phyloP scores from a whole-genome alignment of 2,113 vertebrate species.

The Acrocephalus kingi region DNA sequence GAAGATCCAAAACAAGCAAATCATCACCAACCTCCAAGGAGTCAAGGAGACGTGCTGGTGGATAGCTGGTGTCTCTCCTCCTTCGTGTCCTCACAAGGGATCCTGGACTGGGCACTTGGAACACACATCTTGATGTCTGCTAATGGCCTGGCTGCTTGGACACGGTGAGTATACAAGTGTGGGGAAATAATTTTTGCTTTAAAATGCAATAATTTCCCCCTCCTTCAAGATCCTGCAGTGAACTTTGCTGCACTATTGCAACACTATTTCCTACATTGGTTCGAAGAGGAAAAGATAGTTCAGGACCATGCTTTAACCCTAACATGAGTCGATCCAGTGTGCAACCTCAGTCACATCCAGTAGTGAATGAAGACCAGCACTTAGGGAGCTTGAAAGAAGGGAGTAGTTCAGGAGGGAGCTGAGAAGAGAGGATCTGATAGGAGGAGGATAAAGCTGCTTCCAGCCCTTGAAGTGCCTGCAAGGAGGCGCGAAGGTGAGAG shows the following conservation, averaged over 20 bases:
- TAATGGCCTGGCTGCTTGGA: background rate
- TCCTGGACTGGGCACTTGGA: background rate
- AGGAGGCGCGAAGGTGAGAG: background rate
- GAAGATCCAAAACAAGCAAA: constrained; percentile 48
- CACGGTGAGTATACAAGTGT: background rate
- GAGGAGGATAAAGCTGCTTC: background rate
- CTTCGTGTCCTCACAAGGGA: background rate
- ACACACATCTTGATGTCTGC: background rate
- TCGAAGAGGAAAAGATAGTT: background rate
- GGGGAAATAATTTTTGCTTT: background rate
- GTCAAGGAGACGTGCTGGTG: background rate
- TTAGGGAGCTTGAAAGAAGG: background rate
- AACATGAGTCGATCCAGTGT: background rate
- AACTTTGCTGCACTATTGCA: background rate
- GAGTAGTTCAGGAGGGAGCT: background rate
- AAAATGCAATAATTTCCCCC: background rate
- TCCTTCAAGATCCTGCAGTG: background rate
- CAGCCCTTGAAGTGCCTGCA: background rate
- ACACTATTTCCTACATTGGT: background rate
- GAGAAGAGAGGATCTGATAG: background rate
- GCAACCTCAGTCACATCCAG: background rate
- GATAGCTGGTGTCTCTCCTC: background rate
- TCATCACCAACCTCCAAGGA: background rate
- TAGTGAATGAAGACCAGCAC: background rate
- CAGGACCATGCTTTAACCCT: background rate